phyloP scores from a whole-genome alignment of 2,113 vertebrate genomes.

The Alethe castanea region DNA sequence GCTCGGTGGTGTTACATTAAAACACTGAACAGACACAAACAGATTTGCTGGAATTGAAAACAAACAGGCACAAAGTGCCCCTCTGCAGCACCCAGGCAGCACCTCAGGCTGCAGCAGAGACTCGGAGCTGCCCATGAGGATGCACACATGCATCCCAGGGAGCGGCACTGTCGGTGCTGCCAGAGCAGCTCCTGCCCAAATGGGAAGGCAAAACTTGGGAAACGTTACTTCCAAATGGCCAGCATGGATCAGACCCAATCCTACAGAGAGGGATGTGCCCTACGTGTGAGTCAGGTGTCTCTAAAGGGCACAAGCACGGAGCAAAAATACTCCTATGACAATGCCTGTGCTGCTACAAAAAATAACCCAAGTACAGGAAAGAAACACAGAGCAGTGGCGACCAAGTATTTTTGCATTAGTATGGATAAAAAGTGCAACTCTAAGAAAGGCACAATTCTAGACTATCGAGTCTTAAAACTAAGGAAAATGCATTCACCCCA shows the following conservation, averaged over 20 bases:
- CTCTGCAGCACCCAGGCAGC: neutral
- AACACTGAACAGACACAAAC: neutral
- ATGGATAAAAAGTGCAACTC: neutral
- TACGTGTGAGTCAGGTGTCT: neutral
- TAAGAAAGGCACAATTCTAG: neutral
- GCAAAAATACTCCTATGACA: neutral
- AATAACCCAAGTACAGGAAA: neutral
- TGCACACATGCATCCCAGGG: neutral
- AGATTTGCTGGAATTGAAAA: neutral
- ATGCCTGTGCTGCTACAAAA: accelerated
- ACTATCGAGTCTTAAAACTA: neutral
- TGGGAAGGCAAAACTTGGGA: neutral
- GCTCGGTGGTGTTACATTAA: neutral
- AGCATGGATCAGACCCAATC: neutral
- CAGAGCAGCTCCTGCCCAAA: neutral
- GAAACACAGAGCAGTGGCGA: neutral
- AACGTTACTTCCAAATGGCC: neutral
- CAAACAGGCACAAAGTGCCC: neutral
- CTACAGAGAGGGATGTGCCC: accelerated
- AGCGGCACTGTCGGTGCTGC: accelerated
- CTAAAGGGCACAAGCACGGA: neutral
- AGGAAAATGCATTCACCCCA: neutral
- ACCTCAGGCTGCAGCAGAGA: neutral
- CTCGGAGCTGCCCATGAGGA: no score
- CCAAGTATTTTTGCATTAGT: neutral